Conservation (phyloP, 2,797 vertebrate species). For the Lophotriccus pileatus region DNA sequence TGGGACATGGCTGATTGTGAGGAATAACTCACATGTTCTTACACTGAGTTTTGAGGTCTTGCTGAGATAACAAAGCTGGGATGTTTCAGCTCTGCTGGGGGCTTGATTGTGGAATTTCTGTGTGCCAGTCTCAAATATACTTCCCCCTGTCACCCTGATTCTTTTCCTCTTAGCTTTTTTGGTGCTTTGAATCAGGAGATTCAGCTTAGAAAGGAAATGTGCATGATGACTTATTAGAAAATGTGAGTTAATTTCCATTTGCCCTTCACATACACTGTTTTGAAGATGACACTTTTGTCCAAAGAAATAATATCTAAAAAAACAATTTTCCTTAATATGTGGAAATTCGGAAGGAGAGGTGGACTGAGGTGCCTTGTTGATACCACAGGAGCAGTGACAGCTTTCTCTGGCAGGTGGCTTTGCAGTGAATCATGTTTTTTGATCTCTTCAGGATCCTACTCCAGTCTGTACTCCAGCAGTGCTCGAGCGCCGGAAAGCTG, state of each 20-base stretch:
- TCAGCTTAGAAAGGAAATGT: background rate
- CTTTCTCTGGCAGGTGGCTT: background rate
- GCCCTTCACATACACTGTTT: background rate
- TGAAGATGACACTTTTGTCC: background rate
- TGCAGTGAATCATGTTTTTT: conserved; percentile 1
- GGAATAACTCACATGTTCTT: background rate
- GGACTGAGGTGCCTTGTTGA: background rate
- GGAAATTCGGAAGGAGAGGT: background rate
- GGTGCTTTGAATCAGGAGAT: background rate
- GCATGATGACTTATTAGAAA: background rate
- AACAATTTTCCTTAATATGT: background rate
- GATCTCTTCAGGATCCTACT: conserved; percentile 77
- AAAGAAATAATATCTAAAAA: background rate
- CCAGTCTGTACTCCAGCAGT: conserved; percentile 87
- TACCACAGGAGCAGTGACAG: background rate
- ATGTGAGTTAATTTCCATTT: background rate
- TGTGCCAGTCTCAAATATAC: background rate
- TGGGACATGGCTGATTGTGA: background rate
- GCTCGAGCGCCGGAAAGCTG: conserved; percentile 83
- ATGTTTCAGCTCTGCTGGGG: background rate
- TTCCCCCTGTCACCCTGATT: too few species aligned
- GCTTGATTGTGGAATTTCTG: background rate
- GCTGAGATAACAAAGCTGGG: background rate
- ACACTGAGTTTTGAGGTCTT: background rate
- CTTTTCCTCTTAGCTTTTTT: background rate